Evolutionary conservation across 2,888 invertebrate species (phyloP), one percentile per base, ranked within the genome.

Genomic region (Neuroscelio doddi): DNA sequence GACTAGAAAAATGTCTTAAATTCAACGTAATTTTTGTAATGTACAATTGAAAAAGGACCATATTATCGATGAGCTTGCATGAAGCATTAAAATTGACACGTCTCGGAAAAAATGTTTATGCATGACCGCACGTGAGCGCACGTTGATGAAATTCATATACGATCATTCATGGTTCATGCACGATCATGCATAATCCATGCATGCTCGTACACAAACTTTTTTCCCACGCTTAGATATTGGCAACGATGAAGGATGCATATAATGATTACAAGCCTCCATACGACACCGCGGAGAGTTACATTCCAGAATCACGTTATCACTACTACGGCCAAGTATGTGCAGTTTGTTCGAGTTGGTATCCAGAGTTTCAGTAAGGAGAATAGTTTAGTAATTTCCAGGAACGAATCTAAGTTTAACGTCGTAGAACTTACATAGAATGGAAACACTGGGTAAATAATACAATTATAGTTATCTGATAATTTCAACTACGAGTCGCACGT

Each of bases 331-430:
- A 59, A 65, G 52, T 65, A 52, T 65, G 61, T 65, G 65, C 52
- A 65, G 61, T 65, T 65, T 65, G 56, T 61, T 61, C 52, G 52
- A 65, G 65, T 65, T 61, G 47, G 52, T 61, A 61, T 65, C n/a
- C 56, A 61, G 51, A 61, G 61, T 65, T 65, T 65, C 52, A 56
- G 65, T 65, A 65, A 61, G 65, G 65, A 65, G 65, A 65, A 65
- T 65, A 65, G 61, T 65, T 65, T 56, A 65, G 65, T 61, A 59
- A 65, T 65, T 65, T 56, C 61, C 65, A 65, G 32, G 52, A 65
- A 65, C 59, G 61, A 61, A 65, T 61, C 65, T 61, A 65, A 65
- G 56, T 65, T 65, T 55, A 45, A 61, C 56, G 65, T 56, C 61
- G 56, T 61, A 56, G 49, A 58, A 59, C 64, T 65, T 55, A 39